phyloP scores from a whole-genome alignment of 2,113 vertebrate genomes.

The Tetrao urogallus region DNA sequence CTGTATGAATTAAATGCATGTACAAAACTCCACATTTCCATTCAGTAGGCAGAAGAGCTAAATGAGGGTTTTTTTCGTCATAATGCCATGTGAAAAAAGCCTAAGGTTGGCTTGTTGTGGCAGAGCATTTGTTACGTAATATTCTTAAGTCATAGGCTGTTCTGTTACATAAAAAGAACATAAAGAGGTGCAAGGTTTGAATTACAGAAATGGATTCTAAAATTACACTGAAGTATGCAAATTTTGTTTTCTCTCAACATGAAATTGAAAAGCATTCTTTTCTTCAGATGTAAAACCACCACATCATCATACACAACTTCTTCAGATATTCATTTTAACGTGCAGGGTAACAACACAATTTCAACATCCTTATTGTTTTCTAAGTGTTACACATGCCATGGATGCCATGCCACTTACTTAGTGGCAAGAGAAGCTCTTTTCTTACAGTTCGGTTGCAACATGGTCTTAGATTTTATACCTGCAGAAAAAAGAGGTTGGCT shows the following conservation, averaged over 20 bases:
- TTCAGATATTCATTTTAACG: not conserved
- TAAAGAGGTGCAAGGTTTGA: not conserved
- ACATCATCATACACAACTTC: not conserved
- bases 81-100: not conserved
- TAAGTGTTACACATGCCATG: constrained; percentile 4
- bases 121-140: not conserved
- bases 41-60: constrained; percentile 7
- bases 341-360: not conserved
- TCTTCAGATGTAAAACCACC: not conserved
- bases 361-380: not conserved
- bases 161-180: not conserved
- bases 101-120: not conserved
- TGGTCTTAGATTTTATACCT: constrained; percentile 84
- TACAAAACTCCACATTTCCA: not conserved
- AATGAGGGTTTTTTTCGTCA: not conserved
- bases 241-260: not conserved
- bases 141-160: not conserved
- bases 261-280: not conserved
- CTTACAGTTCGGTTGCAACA: constrained; percentile 76
- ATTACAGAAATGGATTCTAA: constrained; percentile 2
- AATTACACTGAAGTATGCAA: not conserved
- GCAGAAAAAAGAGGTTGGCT: not conserved
- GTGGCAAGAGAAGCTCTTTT: constrained; percentile 70
- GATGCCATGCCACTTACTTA: constrained; percentile 73
- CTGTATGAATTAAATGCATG: not conserved